These are phyloP conservation scores for Notolepis coatsorum DNA, from an alignment of 2,797 vertebrate species.

Conservation along the genomic window DNA sequence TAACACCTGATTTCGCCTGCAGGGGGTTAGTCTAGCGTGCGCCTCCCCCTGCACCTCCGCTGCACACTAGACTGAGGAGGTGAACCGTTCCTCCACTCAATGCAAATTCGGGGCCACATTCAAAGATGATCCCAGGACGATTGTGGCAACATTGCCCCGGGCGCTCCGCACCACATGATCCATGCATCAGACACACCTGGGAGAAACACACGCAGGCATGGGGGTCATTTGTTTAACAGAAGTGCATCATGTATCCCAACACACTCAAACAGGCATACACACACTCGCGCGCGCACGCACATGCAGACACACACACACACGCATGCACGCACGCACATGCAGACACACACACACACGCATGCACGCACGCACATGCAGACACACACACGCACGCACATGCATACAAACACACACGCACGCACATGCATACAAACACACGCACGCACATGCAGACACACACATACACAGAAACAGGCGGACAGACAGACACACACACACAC, in stretches of 20 bases:
- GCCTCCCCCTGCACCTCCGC: conserved; percentile 62
- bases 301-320: conserved; percentile 22
- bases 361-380: neutral
- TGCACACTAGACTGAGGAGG: conserved; percentile 64
- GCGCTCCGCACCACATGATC: conserved; percentile 76
- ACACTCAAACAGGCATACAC: conserved; percentile 3
- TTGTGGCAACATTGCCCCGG: conserved; percentile 73
- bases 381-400: neutral
- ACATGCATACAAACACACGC: conserved; percentile 2
- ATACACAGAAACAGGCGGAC: too few species aligned
- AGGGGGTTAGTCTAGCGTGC: conserved; percentile 70
- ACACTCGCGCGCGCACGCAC: neutral
- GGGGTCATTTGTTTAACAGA: conserved; percentile 78
- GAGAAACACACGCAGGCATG: conserved; percentile 71
- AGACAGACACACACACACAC: too few species aligned
- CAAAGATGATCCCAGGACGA: conserved; percentile 78
- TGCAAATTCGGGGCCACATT: conserved; percentile 81
- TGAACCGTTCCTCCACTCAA: conserved; percentile 74
- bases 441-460: conserved; percentile 10
- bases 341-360: neutral
- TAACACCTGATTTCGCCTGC: conserved; percentile 82
- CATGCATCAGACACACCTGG: conserved; percentile 77
- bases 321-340: conserved; percentile 8
- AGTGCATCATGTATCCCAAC: conserved; percentile 61
- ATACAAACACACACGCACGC: conserved; percentile 21